phyloP scores from a whole-genome alignment of 2,113 vertebrate species.

The Hypanus sabinus region DNA sequence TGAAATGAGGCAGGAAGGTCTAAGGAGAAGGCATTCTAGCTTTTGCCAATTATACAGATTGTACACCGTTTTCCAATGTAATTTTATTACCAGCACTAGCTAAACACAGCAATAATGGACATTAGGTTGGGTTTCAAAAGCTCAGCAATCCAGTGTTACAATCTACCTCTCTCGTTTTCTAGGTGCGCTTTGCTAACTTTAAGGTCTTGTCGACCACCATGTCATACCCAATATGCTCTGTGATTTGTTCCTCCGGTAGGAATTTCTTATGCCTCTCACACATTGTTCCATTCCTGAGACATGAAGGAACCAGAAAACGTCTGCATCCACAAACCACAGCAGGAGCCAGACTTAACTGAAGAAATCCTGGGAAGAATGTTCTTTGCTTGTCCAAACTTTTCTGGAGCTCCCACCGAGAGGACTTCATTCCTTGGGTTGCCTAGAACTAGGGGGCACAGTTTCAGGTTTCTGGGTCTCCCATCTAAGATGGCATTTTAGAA shows the following conservation, averaged over 20 bases:
- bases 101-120: not conserved
- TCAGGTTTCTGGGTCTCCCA: too few species aligned
- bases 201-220: not conserved
- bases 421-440: too few species aligned
- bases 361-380: not conserved
- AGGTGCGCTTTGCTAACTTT: not conserved
- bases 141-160: not conserved
- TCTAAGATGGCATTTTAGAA: too few species aligned
- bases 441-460: too few species aligned
- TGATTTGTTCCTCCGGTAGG: too few species aligned
- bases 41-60: too few species aligned
- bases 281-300: not conserved
- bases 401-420: too few species aligned
- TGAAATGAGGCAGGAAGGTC: not conserved
- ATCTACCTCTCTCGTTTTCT: not conserved
- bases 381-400: too few species aligned
- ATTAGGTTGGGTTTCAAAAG: not conserved
- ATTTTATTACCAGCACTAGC: not conserved
- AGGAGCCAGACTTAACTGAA: not conserved
- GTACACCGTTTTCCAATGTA: too few species aligned
- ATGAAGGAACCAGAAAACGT: not conserved
- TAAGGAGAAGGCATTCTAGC: not conserved
- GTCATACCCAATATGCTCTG: too few species aligned
- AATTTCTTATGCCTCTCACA: not conserved
- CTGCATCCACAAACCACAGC: not conserved